Evolutionary conservation across 2,797 vertebrate species (phyloP), one percentile per base, ranked within the genome.

Genomic region (Pygocentrus nattereri): DNA sequence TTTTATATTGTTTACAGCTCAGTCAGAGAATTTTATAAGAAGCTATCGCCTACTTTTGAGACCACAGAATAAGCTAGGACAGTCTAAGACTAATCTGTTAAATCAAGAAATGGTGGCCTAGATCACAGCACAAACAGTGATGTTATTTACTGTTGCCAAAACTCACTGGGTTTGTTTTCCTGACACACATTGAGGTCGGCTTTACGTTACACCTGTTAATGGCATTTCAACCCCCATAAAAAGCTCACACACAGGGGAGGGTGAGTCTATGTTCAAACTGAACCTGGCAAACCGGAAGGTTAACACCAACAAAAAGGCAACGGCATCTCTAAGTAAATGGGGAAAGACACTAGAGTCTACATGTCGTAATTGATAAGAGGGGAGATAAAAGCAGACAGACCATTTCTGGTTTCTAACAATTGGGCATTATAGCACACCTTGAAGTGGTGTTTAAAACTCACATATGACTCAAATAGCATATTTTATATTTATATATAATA

Each of bases 401-500:
- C 16, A 16, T 18, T 64, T 27, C 27, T 64, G 61, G 61, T 31
- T 64, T 34, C 58, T 31, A 69, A 69, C 67, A 69, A 50, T 27
- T 44, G 30, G 44, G 44, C n/a, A 47, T 15, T 21, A 31, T 25
- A 41, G n/a, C 41, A 50, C 68, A 71, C 68, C 68, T 50, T 71
- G 41, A 71, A 25, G 47, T 12, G 15, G 44, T 50, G 38, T 69
- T 69, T 69, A 69, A 49, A 69, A 69, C 44, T 23, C n/a, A n/a
- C n/a, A n/a, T n/a, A n/a, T n/a, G n/a, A n/a, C n/a, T n/a, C n/a
- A n/a, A n/a, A n/a, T n/a, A n/a, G n/a, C n/a, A n/a, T n/a, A n/a
- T n/a, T n/a, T n/a, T n/a, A n/a, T n/a, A n/a, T n/a, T n/a, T n/a
- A n/a, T n/a, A n/a, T n/a, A n/a, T n/a, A n/a, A n/a, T n/a, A n/a